These are phyloP conservation scores for Chroicocephalus ridibundus DNA, from an alignment of 2,113 vertebrate genomes.

Conservation along the genomic window DNA sequence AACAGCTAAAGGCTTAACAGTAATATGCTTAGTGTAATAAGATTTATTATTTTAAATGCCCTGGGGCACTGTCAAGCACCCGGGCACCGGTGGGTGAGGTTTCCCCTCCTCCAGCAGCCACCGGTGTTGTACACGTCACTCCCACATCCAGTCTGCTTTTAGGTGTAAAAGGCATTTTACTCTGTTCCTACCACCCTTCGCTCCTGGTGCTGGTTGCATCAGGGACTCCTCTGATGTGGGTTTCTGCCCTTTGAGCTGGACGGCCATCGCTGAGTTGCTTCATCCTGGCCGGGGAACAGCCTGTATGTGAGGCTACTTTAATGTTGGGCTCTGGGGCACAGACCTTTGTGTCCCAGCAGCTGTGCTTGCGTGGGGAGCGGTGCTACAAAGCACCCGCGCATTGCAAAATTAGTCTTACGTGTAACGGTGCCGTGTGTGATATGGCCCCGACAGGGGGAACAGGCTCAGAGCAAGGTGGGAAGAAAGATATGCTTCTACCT, in stretches of 20 bases:
- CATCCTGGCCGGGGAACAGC: not conserved
- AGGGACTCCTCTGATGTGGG: not conserved
- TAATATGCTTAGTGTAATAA: constrained; percentile 56
- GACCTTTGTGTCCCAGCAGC: not conserved
- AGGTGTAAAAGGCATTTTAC: not conserved
- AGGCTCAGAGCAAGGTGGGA: not conserved
- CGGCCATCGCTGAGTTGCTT: not conserved
- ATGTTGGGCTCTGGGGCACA: not conserved
- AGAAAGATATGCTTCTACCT: not conserved
- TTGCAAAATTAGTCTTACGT: not conserved
- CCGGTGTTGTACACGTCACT: fast-evolving
- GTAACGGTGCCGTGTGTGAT: fast-evolving
- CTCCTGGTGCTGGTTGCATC: not conserved
- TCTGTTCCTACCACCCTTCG: not conserved
- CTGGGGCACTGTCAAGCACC: not conserved
- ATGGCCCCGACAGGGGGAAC: not conserved
- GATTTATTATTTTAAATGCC: constrained; percentile 61
- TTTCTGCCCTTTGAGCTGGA: not conserved
- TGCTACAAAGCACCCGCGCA: not conserved
- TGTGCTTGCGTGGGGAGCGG: fast-evolving
- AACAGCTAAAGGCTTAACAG: constrained; percentile 47
- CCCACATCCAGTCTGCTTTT: not conserved
- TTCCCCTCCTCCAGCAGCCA: not conserved
- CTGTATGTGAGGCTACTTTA: not conserved
- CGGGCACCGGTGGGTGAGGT: not conserved